Conservation (phyloP, 1,140 invertebrate genomes). For the Drosophila lowei region DNA sequence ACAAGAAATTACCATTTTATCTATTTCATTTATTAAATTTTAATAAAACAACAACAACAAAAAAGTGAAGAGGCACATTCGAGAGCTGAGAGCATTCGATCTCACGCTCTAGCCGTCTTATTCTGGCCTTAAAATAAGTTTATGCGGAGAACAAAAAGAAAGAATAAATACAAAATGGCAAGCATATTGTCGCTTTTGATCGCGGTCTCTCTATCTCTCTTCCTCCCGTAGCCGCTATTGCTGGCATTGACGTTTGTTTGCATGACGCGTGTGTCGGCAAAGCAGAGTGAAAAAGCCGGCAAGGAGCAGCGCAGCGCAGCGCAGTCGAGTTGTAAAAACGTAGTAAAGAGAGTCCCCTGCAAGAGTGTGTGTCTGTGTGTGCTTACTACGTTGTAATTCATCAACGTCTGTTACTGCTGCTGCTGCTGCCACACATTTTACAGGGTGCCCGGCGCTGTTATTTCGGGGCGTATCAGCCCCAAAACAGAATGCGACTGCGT, state of each 20-base stretch:
- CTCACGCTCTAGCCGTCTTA: slow-evolving; percentile 4
- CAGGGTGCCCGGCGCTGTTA: slow-evolving; percentile 53
- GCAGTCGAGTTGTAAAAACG: slow-evolving; percentile 56
- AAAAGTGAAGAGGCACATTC: neutral
- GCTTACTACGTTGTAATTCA: slow-evolving; percentile 75
- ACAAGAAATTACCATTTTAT: neutral
- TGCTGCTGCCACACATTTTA: slow-evolving; percentile 20
- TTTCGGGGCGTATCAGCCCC: slow-evolving; percentile 58
- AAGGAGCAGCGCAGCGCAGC: slow-evolving; percentile 19
- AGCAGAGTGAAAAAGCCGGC: slow-evolving; percentile 10
- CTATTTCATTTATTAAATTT: no score
- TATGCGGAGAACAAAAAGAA: slow-evolving; percentile 51
- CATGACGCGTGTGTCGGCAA: slow-evolving; percentile 43
- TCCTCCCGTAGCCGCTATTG: no score
- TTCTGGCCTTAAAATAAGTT: slow-evolving; percentile 48
- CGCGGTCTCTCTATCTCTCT: no score
- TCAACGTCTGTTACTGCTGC: slow-evolving; percentile 35
- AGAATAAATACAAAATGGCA: slow-evolving; percentile 58
- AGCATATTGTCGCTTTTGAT: slow-evolving; percentile 24
- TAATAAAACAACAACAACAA: neutral
- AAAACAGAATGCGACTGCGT: slow-evolving; percentile 72
- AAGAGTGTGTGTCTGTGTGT: slow-evolving; percentile 8
- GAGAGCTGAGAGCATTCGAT: slow-evolving; percentile 29
- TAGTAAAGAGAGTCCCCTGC: slow-evolving; percentile 47
- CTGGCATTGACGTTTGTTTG: slow-evolving; percentile 44